Evolutionary conservation across 2,888 invertebrate species (phyloP).

Genomic region (Hyposoter dolosus): DNA sequence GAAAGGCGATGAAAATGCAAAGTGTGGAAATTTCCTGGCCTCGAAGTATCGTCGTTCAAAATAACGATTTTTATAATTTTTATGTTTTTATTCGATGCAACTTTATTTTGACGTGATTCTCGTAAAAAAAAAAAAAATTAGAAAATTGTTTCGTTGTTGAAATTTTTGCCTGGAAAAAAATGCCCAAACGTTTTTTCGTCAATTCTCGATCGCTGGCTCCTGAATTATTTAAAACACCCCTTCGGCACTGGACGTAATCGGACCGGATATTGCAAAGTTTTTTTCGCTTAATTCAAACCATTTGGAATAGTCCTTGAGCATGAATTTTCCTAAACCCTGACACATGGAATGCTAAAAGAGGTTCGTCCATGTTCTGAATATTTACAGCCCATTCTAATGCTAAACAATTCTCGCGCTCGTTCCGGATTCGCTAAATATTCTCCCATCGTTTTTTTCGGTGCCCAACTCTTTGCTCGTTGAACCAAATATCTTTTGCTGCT

Average conservation of each 20-base stretch:
- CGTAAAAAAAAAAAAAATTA: no score
- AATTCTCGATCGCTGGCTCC: not conserved
- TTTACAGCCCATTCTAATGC: not conserved
- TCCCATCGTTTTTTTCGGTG: not conserved
- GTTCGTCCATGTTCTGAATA: not conserved
- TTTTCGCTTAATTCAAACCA: not conserved
- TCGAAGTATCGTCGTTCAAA: not conserved
- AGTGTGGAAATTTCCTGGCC: not conserved
- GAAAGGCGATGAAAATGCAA: not conserved
- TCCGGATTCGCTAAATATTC: not conserved
- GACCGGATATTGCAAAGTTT: not conserved
- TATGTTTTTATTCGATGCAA: no score
- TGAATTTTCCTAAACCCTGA: not conserved
- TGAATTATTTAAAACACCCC: not conserved
- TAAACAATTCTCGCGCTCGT: not conserved
- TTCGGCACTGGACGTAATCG: not conserved
- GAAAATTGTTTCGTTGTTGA: not conserved
- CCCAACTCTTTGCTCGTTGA: not conserved
- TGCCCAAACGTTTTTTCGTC: not conserved
- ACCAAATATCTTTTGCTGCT: not conserved
- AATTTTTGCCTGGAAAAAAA: not conserved
- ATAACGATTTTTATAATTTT: not conserved
- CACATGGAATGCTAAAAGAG: slow-evolving; percentile 10
- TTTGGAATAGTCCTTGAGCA: slow-evolving; percentile 1
- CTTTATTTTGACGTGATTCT: no score